Conservation (phyloP, 2,113 vertebrate genomes). For the Odocoileus virginianus region DNA sequence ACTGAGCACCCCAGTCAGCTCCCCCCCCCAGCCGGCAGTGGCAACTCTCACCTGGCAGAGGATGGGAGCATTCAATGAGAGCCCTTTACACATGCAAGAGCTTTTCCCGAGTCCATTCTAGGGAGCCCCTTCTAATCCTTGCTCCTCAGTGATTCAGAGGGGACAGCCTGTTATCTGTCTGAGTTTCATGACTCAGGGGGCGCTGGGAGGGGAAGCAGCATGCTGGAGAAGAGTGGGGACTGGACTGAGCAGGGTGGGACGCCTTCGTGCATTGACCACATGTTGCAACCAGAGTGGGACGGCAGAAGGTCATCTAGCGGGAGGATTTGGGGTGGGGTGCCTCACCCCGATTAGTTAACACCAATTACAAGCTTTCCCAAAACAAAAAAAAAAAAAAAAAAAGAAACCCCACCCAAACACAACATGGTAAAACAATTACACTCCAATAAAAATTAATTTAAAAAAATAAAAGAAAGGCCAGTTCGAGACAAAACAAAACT, state of each 20-base stretch:
- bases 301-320: background rate
- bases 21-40: background rate
- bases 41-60: background rate
- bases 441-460: background rate
- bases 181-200: background rate
- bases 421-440: background rate
- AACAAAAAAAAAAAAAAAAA: background rate
- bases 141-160: background rate
- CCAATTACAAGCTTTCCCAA: background rate
- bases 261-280: rapidly evolving
- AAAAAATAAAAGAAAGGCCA: background rate
- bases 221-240: background rate
- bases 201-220: background rate
- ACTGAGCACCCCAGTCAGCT: rapidly evolving
- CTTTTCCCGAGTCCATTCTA: background rate
- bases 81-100: too few relatives aligned
- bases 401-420: background rate
- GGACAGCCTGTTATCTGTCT: too few relatives aligned
- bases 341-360: background rate
- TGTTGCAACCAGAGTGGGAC: background rate
- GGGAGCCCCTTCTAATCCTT: background rate
- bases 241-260: background rate
- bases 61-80: background rate
- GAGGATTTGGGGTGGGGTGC: background rate
- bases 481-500: background rate